These are phyloP conservation scores for western clawed frog (Xenopus tropicalis) DNA, from an alignment of 2,113 vertebrate genomes.

Conservation along the genomic window UCB_Xtro_10.0 CM004447.2:34497501-34498000, in stretches of 20 bases:
- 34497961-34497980: constrained; percentile 66
- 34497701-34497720: constrained; percentile 65
- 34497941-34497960: constrained; percentile 72
- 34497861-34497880: constrained; percentile 80
- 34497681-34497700: constrained; percentile 59
- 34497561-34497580: no score
- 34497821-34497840: constrained; percentile 70
- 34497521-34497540: no score
- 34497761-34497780: constrained; percentile 75
- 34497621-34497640: no score
- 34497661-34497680: constrained; percentile 3
- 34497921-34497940: constrained; percentile 69
- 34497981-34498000: constrained; percentile 28
- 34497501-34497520: no score
- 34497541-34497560: no score
- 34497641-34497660: no score
- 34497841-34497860: constrained; percentile 74
- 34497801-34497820: constrained; percentile 60
- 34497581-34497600: no score
- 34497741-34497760: constrained; percentile 74
- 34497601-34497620: no score
- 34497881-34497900: constrained; percentile 68
- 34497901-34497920: constrained; percentile 63
- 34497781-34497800: constrained; percentile 67
- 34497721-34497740: constrained; percentile 68